Conservation (phyloP, 2,113 vertebrate species). For the Antechinus stuartii region DNA sequence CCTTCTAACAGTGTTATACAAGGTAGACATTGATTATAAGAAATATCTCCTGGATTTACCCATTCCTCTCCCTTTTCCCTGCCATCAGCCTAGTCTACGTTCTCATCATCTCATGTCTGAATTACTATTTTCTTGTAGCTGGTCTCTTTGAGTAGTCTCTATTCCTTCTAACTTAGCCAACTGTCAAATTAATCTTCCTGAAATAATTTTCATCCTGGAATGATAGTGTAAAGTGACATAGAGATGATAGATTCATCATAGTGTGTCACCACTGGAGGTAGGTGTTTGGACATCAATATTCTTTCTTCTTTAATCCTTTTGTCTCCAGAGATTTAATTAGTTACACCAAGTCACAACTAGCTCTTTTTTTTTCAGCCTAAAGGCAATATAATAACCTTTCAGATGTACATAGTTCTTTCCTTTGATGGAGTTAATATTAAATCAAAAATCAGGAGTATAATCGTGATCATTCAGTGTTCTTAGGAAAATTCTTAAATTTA, state of each 20-base stretch:
- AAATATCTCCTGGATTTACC: background rate
- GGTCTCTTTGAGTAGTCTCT: constrained; percentile 6
- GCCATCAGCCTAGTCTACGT: background rate
- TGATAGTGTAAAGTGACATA: background rate
- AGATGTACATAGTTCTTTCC: background rate
- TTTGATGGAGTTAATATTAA: background rate
- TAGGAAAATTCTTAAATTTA: background rate
- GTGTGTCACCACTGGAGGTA: background rate
- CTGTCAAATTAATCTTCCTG: background rate
- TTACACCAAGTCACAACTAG: background rate
- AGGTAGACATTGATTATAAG: background rate
- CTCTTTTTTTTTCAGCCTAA: background rate
- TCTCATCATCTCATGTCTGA: background rate
- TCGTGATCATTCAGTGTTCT: background rate
- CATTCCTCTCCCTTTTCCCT: constrained; percentile 18
- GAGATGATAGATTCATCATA: background rate
- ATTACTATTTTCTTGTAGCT: constrained; percentile 25
- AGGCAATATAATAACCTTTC: background rate
- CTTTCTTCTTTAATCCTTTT: background rate
- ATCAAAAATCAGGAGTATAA: background rate
- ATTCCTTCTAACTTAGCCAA: background rate
- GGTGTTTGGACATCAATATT: background rate
- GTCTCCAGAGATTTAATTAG: background rate
- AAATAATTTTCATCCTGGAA: background rate
- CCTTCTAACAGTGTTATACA: background rate